Percentiles rank a stretch among this genome's conserved stretches.
Conservation (phyloP, 2,113 vertebrate genomes). For the Rhagologus leucostigma region DNA sequence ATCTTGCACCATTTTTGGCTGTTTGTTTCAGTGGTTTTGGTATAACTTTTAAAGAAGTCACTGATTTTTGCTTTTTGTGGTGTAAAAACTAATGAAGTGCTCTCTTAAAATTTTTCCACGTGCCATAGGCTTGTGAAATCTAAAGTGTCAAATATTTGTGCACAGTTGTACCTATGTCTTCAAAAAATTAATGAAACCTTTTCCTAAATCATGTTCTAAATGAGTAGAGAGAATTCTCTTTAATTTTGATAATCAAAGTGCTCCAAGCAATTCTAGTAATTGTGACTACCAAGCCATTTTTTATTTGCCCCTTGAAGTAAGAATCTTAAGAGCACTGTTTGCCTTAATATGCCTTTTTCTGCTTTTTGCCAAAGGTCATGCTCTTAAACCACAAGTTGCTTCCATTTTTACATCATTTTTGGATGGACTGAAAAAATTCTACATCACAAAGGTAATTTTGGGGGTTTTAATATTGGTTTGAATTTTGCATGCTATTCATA, state of each 20-base stretch:
- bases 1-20: slow-evolving; percentile 23
- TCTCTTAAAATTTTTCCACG: background rate
- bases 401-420: slow-evolving; percentile 98
- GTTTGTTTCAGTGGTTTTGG: slow-evolving; percentile 47
- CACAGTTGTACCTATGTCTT: background rate
- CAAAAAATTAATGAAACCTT: background rate
- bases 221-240: background rate
- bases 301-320: background rate
- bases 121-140: background rate
- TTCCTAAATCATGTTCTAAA: background rate
- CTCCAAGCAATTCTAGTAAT: background rate
- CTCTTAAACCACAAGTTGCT: slow-evolving; percentile 98
- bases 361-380: slow-evolving; percentile 81
- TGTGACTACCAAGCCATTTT: background rate
- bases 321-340: slow-evolving; percentile 13
- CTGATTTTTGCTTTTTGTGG: background rate
- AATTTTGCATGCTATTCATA: background rate
- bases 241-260: background rate
- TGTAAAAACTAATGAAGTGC: slow-evolving; percentile 45
- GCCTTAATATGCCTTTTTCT: slow-evolving; percentile 29
- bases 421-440: slow-evolving; percentile 97
- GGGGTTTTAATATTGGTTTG: background rate
- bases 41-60: slow-evolving; percentile 11
- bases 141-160: background rate
- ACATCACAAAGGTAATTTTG: slow-evolving; percentile 95